Conservation (phyloP, 1,140 invertebrate genomes). For the Brachionus angularis region DNA sequence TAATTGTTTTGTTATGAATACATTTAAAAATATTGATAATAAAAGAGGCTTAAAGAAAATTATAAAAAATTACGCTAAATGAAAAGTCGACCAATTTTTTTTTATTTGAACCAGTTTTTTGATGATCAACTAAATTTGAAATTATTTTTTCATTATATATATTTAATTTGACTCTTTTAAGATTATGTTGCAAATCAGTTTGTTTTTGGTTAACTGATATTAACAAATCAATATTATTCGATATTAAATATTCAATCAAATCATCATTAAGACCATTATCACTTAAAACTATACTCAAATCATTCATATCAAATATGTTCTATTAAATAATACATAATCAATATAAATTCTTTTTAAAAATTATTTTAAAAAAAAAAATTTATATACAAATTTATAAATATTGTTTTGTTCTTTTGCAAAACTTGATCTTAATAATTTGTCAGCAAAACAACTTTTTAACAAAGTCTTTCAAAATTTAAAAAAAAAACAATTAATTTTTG, state of each 20-base stretch:
- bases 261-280: background rate
- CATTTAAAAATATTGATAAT: too few species aligned
- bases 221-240: slow-evolving; percentile 19
- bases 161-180: background rate
- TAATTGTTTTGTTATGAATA: too few species aligned
- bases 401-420: too few species aligned
- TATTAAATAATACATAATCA: background rate
- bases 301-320: slow-evolving; percentile 18
- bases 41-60: too few species aligned
- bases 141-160: slow-evolving; percentile 8
- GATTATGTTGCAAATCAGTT: slow-evolving; percentile 14
- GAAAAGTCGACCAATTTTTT: slow-evolving; percentile 7
- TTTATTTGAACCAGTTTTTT: background rate
- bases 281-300: background rate
- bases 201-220: background rate
- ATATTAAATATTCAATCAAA: slow-evolving; percentile 13
- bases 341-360: background rate
- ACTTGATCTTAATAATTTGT: too few species aligned
- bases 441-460: slow-evolving; percentile 9
- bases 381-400: slow-evolving; percentile 24
- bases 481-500: background rate
- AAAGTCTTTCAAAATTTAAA: slow-evolving; percentile 16
- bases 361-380: background rate
- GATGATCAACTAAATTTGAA: background rate
- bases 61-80: slow-evolving; percentile 3